Percentiles rank a stretch among this genome's conserved stretches.
These are phyloP conservation scores for Cerceris ruficornis DNA, from an alignment of 2,888 invertebrate genomes.

Conservation along the genomic window DNA sequence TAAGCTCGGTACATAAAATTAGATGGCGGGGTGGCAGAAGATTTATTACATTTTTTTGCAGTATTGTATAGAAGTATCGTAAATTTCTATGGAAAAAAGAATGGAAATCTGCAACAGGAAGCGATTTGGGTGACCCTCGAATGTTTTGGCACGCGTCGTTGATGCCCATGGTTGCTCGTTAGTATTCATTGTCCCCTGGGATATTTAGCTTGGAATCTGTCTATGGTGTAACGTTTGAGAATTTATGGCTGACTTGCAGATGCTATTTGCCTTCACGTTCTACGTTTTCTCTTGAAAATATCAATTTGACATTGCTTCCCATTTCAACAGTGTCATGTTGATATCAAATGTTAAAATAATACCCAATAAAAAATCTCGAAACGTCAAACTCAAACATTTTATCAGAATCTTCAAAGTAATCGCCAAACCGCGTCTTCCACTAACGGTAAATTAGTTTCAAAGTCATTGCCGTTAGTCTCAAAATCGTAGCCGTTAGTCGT, in stretches of 20 bases:
- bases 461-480: too few species aligned
- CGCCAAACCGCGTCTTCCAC: too few species aligned
- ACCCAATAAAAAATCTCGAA: too few species aligned
- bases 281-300: too few species aligned
- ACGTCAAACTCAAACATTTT: too few species aligned
- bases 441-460: too few species aligned
- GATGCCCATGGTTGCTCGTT: slow-evolving; percentile 63
- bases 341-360: too few species aligned
- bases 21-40: neutral
- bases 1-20: neutral
- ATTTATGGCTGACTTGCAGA: slow-evolving; percentile 48
- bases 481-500: too few species aligned
- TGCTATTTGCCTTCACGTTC: neutral
- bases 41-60: slow-evolving; percentile 25
- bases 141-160: slow-evolving; percentile 66
- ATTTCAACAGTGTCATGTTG: too few species aligned
- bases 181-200: slow-evolving; percentile 68
- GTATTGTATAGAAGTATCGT: slow-evolving; percentile 24
- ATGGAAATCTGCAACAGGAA: neutral
- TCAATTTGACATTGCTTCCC: too few species aligned
- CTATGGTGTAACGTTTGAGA: slow-evolving; percentile 6
- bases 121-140: slow-evolving; percentile 38
- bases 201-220: slow-evolving; percentile 19
- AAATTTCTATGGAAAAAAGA: slow-evolving; percentile 21
- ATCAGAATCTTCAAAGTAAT: too few species aligned